phyloP scores from a whole-genome alignment of 2,888 invertebrate genomes.

The Neoitamus cyanurus region DNA sequence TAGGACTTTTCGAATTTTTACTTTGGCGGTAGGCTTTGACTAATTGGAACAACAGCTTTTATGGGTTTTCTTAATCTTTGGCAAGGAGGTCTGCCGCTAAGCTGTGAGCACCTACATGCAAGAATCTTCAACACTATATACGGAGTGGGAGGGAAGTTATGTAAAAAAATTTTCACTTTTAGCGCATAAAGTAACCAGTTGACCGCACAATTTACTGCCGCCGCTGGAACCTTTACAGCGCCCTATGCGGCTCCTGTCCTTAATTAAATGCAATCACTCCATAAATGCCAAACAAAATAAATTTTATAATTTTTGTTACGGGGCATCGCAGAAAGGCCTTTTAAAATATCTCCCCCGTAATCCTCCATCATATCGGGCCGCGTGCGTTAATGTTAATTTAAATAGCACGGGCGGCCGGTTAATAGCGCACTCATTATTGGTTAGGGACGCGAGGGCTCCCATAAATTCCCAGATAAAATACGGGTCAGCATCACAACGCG shows the following conservation, averaged over 20 bases:
- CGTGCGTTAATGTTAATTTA: slow-evolving; percentile 28
- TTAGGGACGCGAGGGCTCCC: slow-evolving; percentile 8
- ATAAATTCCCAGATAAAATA: slow-evolving; percentile 40
- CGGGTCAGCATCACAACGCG: background rate
- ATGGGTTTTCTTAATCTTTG: too few species aligned
- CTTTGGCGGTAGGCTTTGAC: background rate
- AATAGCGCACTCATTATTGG: slow-evolving; percentile 25
- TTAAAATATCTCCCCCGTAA: background rate
- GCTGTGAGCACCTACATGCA: too few species aligned
- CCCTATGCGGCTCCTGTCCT: background rate
- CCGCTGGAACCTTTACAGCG: too few species aligned
- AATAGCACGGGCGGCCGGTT: background rate
- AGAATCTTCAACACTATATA: too few species aligned
- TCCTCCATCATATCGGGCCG: background rate
- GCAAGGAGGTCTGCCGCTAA: too few species aligned
- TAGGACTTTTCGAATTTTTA: background rate
- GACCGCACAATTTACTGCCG: too few species aligned
- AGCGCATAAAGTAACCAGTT: too few species aligned
- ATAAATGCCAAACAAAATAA: background rate
- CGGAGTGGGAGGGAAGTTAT: too few species aligned
- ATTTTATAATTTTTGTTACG: background rate
- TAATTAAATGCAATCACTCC: slow-evolving; percentile 4
- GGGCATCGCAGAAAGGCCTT: background rate
- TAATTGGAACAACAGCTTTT: background rate
- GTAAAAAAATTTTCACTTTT: too few species aligned